A percentile compares a stretch with the other conserved stretches of the same genome.
phyloP scores from a whole-genome alignment of 2,797 vertebrate species.

The Eremophila alpestris region DNA sequence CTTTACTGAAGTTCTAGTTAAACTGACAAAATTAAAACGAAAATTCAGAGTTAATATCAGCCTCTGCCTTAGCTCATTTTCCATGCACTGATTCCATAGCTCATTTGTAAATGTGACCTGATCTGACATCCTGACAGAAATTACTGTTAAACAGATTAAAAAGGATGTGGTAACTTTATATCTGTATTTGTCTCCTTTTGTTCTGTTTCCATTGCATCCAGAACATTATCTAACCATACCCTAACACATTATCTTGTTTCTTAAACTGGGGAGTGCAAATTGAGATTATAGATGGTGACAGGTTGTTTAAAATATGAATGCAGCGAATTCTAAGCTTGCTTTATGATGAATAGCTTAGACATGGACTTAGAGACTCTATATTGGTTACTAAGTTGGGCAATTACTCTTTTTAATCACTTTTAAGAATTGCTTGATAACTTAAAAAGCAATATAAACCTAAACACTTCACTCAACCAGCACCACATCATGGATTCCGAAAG shows the following conservation, averaged over 20 bases:
- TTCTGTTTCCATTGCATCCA: neutral
- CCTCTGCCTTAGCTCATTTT: neutral
- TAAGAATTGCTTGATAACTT: neutral
- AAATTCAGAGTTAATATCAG: neutral
- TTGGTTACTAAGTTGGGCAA: neutral
- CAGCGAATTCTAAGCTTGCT: neutral
- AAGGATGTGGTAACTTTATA: neutral
- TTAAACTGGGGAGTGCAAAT: neutral
- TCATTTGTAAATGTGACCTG: neutral
- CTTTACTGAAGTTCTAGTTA: neutral
- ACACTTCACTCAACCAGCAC: neutral
- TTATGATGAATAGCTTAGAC: neutral
- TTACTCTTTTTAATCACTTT: neutral
- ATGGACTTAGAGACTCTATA: neutral
- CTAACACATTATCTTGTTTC: neutral
- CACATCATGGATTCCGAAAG: neutral
- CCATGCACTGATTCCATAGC: neutral
- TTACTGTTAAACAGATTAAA: neutral
- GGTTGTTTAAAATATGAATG: neutral
- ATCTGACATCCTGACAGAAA: neutral
- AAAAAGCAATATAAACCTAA: neutral
- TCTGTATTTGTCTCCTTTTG: neutral
- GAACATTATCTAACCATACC: neutral
- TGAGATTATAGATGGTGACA: neutral
- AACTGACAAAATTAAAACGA: neutral